Percentiles rank a stretch among this genome's conserved stretches.
phyloP scores from a whole-genome alignment of 2,888 invertebrate genomes.

The Beris morrisii region DNA sequence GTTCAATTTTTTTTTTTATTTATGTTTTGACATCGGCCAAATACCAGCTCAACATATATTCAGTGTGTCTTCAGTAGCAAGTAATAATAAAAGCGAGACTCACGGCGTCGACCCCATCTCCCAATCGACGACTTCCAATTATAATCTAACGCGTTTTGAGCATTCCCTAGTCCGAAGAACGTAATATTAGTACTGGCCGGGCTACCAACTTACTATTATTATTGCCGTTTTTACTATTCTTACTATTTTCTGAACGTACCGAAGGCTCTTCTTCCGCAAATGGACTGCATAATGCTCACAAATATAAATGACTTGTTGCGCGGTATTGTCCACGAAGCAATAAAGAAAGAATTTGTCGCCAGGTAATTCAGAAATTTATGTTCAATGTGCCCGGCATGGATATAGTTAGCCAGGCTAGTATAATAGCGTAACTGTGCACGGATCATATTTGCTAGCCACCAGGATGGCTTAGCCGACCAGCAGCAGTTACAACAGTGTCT shows the following conservation, averaged over 20 bases:
- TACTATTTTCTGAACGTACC: neutral
- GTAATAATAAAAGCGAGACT: neutral
- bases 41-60: conserved; percentile 12
- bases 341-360: conserved; percentile 45
- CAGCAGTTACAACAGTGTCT: conserved; percentile 9
- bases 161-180: conserved; percentile 1
- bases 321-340: conserved; percentile 43
- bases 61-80: conserved; percentile 5
- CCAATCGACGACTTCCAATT: conserved; percentile 20
- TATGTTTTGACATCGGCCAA: conserved; percentile 25
- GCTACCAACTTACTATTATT: conserved; percentile 21
- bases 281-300: conserved; percentile 41
- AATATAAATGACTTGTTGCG: conserved; percentile 44
- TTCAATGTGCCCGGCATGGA: conserved; percentile 32
- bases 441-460: conserved; percentile 25
- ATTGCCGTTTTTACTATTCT: conserved; percentile 19
- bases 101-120: neutral
- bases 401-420: conserved; percentile 1
- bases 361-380: conserved; percentile 44
- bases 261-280: conserved; percentile 23
- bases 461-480: conserved; percentile 18
- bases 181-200: neutral
- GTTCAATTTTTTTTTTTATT: conserved; percentile 14
- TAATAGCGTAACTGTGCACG: conserved; percentile 24
- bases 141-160: conserved; percentile 11